Base-by-base conservation (phyloP, 2,113 vertebrate species). In the Oxygymnocypris stewartii region DNA sequence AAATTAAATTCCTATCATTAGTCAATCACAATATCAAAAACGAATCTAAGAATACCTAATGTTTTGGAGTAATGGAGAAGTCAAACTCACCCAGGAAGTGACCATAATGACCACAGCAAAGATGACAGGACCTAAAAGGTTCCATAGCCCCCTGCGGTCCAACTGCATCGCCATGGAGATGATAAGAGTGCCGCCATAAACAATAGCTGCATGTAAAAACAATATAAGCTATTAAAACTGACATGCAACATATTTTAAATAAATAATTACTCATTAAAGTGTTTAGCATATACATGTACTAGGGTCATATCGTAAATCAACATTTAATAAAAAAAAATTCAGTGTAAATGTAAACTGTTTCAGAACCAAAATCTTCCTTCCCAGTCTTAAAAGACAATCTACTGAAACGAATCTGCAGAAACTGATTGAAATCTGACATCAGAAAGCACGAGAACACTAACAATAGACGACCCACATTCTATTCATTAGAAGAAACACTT, bases 161-260 rank as follows among this genome's bases (percentile, higher is more conserved):
- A 98, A 93, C 88, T 99, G 97, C 95, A 99, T 94, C 11, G 96
- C 97, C 97, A 98, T 97, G 90, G 97, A 97, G 42, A 99, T 97
- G 83, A 99, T 78, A 57, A 99, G 94, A 2, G 95, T 94, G 37
- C 98, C 49, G 96, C 86, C 91, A 98, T 1, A 0, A 96, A 97
- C 83, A 99, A 93, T 78, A 96, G 93, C 98, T 99, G 81, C 25
- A 82, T n/a, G 61, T 40, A 57, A 80, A 7, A 86, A 10, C 59
- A 61, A 87, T 0, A 57, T 16, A 61, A 57, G 31, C 20, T 47
- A 35, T 76, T 69, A 63, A 18, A 44, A 76, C 18, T 57, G 25
- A 35, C 44, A 78, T 54, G 28, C 47, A 35, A 51, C 4, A 18
- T 7, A 54, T 1, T 14, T 31, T 51, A 28, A 51, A 1, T 40